These are phyloP conservation scores for Holotrichia oblita DNA, from an alignment of 1,140 invertebrate genomes.

Conservation along the genomic window DNA sequence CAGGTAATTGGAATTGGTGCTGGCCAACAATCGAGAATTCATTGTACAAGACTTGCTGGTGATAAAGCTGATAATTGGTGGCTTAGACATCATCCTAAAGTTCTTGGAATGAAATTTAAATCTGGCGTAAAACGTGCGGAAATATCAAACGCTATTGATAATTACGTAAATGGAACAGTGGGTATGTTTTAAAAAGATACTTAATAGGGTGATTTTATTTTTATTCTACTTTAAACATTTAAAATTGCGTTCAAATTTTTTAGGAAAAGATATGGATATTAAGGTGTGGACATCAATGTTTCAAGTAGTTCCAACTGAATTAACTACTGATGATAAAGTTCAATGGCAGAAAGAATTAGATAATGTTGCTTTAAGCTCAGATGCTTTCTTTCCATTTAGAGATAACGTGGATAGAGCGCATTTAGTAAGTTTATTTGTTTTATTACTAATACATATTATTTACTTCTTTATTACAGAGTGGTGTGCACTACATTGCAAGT, in stretches of 20 bases:
- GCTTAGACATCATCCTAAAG: constrained; percentile 92
- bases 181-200: constrained; percentile 65
- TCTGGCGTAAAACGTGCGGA: constrained; percentile 90
- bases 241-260: constrained; percentile 62
- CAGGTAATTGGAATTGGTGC: constrained; percentile 85
- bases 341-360: constrained; percentile 84
- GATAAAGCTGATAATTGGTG: constrained; percentile 99
- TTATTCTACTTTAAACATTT: neutral
- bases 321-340: constrained; percentile 74
- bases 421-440: constrained; percentile 71
- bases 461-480: constrained; percentile 77
- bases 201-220: neutral
- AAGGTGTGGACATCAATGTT: constrained; percentile 76
- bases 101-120: constrained; percentile 88
- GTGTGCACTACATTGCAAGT: constrained; percentile 92
- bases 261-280: constrained; percentile 73
- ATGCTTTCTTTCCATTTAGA: constrained; percentile 98
- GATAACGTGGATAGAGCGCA: constrained; percentile 96
- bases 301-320: constrained; percentile 75
- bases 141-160: constrained; percentile 95
- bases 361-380: constrained; percentile 93
- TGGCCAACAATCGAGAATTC: constrained; percentile 97
- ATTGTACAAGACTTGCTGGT: constrained; percentile 95
- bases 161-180: constrained; percentile 91
- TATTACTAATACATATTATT: constrained; percentile 42